Conservation (phyloP, 2,797 vertebrate genomes). For the Distichodus sexfasciatus region DNA sequence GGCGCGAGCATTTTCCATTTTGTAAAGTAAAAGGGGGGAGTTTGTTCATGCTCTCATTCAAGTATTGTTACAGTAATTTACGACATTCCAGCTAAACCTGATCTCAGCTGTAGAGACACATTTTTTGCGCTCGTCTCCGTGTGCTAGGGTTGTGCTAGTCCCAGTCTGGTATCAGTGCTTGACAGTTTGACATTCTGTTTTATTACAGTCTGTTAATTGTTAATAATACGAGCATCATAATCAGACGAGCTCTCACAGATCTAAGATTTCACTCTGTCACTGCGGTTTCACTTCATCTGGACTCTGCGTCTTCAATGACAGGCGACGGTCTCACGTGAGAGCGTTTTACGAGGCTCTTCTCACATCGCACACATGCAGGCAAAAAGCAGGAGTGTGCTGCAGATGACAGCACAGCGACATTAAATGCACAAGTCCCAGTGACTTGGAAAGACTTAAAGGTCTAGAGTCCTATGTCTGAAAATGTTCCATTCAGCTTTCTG, state of each 20-base stretch:
- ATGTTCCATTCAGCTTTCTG: background rate
- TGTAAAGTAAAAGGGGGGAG: conserved; percentile 19
- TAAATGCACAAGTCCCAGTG: background rate
- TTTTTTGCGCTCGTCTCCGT: too few species aligned
- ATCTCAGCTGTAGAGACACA: background rate
- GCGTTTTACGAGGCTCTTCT: background rate
- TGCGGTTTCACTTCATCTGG: background rate
- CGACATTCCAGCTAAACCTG: background rate
- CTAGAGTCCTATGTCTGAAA: background rate
- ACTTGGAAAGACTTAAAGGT: background rate
- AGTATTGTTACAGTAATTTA: background rate
- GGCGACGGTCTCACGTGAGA: conserved; percentile 4
- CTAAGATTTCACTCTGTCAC: background rate
- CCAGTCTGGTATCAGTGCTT: background rate
- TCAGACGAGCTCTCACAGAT: background rate
- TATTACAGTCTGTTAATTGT: too few species aligned
- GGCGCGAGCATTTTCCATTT: background rate
- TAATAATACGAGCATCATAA: background rate
- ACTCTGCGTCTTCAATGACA: background rate
- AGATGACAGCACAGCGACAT: background rate
- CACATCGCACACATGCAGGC: background rate
- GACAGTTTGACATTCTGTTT: background rate
- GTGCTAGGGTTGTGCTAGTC: too few species aligned
- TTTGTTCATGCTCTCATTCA: conserved; percentile 2
- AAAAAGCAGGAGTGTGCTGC: background rate